Percentiles rank a stretch among this genome's conserved stretches.
Evolutionary conservation across 2,888 invertebrate genomes (phyloP).

Genomic region (Endomychus coccineus): DNA sequence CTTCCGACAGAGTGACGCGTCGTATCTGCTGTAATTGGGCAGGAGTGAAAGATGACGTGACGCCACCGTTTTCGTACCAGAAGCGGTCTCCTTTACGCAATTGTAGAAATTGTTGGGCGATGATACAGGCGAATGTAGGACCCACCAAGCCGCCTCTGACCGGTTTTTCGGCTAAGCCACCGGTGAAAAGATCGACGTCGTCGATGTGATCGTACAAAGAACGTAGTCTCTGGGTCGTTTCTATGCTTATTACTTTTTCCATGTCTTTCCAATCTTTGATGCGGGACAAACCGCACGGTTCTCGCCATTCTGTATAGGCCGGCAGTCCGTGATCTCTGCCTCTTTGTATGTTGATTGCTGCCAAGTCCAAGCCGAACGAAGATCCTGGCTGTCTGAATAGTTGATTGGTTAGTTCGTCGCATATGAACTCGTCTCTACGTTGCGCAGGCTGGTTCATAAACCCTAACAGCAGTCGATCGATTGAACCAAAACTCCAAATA

Average conservation of each 20-base stretch:
- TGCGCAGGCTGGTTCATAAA: constrained; percentile 70
- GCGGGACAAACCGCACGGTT: constrained; percentile 65
- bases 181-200: constrained; percentile 79
- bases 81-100: constrained; percentile 71
- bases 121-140: constrained; percentile 81
- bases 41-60: constrained; percentile 67
- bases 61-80: constrained; percentile 76
- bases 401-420: constrained; percentile 73
- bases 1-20: constrained; percentile 62
- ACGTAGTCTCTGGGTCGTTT: constrained; percentile 56
- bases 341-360: constrained; percentile 80
- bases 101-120: constrained; percentile 77
- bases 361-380: constrained; percentile 76
- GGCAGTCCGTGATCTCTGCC: constrained; percentile 84
- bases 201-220: constrained; percentile 56
- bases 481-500: constrained; percentile 70
- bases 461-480: constrained; percentile 71
- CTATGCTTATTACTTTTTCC: constrained; percentile 57
- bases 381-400: constrained; percentile 67
- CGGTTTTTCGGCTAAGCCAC: constrained; percentile 74
- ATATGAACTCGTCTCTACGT: constrained; percentile 73
- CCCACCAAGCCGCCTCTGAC: constrained; percentile 75
- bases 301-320: constrained; percentile 70
- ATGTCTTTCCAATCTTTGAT: constrained; percentile 65
- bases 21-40: constrained; percentile 69